Evolutionary conservation across 35 echinoderm and acorn worm genomes (phyloP).

Genomic region (Anneissia japonica): DNA sequence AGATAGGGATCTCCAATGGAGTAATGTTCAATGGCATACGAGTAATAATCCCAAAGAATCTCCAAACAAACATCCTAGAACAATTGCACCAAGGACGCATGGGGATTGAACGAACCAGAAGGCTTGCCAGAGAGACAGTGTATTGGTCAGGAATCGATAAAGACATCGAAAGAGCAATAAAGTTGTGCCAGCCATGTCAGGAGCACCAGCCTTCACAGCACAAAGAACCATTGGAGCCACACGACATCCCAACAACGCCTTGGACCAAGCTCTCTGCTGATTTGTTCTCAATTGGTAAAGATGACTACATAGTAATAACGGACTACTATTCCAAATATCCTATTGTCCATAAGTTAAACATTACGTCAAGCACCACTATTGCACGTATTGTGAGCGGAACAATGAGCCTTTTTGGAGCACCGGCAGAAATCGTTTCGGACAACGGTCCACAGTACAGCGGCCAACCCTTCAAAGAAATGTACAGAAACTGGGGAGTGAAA

Average conservation of each 20-base stretch:
- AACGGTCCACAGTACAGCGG: constrained; percentile 52
- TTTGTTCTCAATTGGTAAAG: constrained; percentile 5
- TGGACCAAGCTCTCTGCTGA: constrained; percentile 51
- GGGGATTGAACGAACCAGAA: constrained; percentile 53
- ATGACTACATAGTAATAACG: constrained; percentile 33
- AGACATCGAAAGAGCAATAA: constrained; percentile 22
- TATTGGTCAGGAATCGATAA: too few relatives aligned
- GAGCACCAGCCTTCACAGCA: too few relatives aligned
- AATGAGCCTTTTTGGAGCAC: constrained; percentile 50
- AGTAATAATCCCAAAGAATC: too few relatives aligned
- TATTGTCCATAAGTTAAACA: constrained; percentile 24
- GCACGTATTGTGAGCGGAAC: constrained; percentile 5
- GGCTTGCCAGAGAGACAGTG: too few relatives aligned
- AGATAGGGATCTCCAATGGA: too few relatives aligned
- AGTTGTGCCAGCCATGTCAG: too few relatives aligned
- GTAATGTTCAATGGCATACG: too few relatives aligned
- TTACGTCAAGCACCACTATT: constrained; percentile 40
- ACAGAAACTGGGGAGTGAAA: constrained; percentile 34
- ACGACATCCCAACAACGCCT: constrained; percentile 28
- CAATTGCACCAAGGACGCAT: too few relatives aligned
- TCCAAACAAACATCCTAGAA: constrained; percentile 31
- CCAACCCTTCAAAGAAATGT: constrained; percentile 38
- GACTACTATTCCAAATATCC: constrained; percentile 69
- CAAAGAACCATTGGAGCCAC: too few relatives aligned
- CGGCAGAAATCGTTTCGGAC: constrained; percentile 44